These are phyloP conservation scores for Theodoxus fluviatilis DNA, from an alignment of 2,888 invertebrate species.

Conservation along the genomic window DNA sequence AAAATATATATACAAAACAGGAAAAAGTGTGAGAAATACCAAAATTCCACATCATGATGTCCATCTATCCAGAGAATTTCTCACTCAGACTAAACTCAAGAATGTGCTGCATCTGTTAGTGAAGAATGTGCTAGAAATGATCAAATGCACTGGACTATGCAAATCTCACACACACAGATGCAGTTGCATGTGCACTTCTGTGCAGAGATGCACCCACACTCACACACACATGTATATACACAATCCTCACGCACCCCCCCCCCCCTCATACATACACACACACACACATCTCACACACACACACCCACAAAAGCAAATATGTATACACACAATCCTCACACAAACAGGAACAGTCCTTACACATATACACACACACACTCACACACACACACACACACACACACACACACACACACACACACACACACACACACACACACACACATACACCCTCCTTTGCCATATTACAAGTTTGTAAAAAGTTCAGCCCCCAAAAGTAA, in stretches of 20 bases:
- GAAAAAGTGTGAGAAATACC: no score
- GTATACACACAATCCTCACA: neutral
- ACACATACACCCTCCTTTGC: slow-evolving; percentile 6
- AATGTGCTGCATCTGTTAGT: no score
- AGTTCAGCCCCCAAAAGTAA: no score
- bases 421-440: neutral
- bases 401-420: neutral
- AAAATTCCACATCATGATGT: no score
- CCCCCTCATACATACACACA: neutral
- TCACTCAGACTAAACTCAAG: no score
- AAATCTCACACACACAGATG: no score
- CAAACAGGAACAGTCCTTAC: neutral
- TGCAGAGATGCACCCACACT: neutral
- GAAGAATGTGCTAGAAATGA: no score
- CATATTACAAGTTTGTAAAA: no score
- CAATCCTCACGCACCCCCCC: no score
- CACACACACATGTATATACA: neutral
- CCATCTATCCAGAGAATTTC: no score
- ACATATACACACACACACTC: neutral
- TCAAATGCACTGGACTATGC: no score
- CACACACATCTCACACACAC: neutral
- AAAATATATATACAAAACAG: no score
- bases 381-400: neutral
- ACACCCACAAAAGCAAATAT: neutral
- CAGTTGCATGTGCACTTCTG: neutral